Base-by-base conservation (phyloP, 2,797 vertebrate genomes). In the Halcyon smyrnensis region DNA sequence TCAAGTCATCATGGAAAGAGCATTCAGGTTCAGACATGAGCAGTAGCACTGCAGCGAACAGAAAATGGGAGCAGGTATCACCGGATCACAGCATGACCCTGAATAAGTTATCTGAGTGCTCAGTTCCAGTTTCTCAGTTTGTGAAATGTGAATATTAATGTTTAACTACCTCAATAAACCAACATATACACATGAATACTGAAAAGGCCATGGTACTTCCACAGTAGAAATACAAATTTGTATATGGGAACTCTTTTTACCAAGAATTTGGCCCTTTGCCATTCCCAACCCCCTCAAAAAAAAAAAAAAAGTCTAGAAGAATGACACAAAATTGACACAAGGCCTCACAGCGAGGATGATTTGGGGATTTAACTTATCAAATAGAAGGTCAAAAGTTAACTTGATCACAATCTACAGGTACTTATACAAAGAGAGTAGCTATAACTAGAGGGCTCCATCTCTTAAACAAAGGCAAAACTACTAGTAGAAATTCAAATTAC, bases 311-410 rank as follows among this genome's bases (percentile, higher is more conserved):
- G 3, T 43, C 39, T 65, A 8, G 50, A 78, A 86, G 63, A 83
- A 69, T 11, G 27, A 57, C 51, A 84, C 18, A 84, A 64, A 91
- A 84, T 23, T 73, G 53, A 78, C 41, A 62, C 13, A 51, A 87
- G 14, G 8, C 16, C 36, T 76, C 39, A 46, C 3, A 53, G 23
- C 4, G 13, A 84, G n/a, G 41, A 64, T n/a, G 28, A 76, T 76
- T 34, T 84, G 17, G 28, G 77, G 60, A 87, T 95, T 95, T 90
- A 84, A 92, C 0, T 24, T 92, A 95, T 89, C 83, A 93, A 82
- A 91, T 59, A 76, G 30, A 86, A 93, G 92, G 93, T 90, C 84
- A 95, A 74, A 95, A 93, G 88, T 89, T 92, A 90, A 79, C 90
- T 87, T 85, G 92, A 92, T 97, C 43, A 53, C 67, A 84, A 94